phyloP scores from a whole-genome alignment of 2,888 invertebrate species.

The Ichneumoninae sp. region DNA sequence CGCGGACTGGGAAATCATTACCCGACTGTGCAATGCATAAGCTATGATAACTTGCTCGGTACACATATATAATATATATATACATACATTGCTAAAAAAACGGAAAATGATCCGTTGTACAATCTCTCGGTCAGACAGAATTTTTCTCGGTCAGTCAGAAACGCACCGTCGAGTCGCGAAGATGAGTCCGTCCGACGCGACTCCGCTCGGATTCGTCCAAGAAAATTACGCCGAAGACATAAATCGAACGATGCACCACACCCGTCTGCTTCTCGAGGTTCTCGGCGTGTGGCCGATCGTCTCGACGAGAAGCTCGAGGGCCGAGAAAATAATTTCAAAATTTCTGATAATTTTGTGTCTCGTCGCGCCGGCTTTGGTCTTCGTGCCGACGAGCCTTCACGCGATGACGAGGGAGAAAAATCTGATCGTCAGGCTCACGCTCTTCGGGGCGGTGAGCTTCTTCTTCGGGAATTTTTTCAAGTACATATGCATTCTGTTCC shows the following conservation, averaged over 20 bases:
- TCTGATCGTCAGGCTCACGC: background rate
- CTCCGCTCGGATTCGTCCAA: background rate
- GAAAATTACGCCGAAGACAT: slow-evolving; percentile 48
- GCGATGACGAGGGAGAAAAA: slow-evolving; percentile 36
- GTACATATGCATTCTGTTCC: slow-evolving; percentile 24
- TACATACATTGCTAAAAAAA: background rate
- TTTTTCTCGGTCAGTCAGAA: slow-evolving; percentile 6
- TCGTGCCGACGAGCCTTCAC: slow-evolving; percentile 36
- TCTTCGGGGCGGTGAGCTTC: slow-evolving; percentile 29
- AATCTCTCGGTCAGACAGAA: background rate
- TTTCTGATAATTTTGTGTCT: slow-evolving; percentile 16
- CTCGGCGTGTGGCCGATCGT: slow-evolving; percentile 57
- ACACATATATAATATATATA: background rate
- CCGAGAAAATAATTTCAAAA: slow-evolving; percentile 22
- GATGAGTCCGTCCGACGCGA: slow-evolving; percentile 4
- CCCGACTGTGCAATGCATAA: background rate
- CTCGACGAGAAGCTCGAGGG: slow-evolving; percentile 5
- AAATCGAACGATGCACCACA: slow-evolving; percentile 43
- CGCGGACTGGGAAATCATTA: slow-evolving; percentile 1
- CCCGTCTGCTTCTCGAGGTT: slow-evolving; percentile 37
- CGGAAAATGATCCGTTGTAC: background rate
- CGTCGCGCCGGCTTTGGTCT: slow-evolving; percentile 31
- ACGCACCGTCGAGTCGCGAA: slow-evolving; percentile 1
- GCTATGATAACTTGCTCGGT: no score
- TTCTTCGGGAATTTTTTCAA: slow-evolving; percentile 31